phyloP scores from a whole-genome alignment of 2,888 invertebrate genomes.

The Polylopha cassiicola region DNA sequence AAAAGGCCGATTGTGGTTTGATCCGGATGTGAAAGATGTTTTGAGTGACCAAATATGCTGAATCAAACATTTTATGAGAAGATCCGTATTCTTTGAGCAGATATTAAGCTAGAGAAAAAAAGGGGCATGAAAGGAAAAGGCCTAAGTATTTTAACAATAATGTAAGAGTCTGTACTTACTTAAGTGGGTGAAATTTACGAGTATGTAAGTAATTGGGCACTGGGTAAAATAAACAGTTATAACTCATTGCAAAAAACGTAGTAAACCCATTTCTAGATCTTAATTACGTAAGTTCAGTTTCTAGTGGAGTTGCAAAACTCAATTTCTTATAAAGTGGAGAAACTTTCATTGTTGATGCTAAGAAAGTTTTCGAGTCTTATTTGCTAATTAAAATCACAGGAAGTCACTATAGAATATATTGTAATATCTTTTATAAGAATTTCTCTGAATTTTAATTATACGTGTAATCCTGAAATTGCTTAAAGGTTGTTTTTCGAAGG shows the following conservation, averaged over 20 bases:
- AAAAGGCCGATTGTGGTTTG: conserved; percentile 44
- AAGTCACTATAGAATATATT: conserved; percentile 3
- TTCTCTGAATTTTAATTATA: too few relatives aligned
- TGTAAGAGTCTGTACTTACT: too few relatives aligned
- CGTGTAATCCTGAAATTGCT: not conserved
- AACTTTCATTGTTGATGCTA: conserved; percentile 28
- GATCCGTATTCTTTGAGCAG: conserved; percentile 3
- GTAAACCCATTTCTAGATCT: conserved; percentile 16
- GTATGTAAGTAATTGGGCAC: too few relatives aligned
- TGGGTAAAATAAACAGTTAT: too few relatives aligned
- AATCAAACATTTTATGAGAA: conserved; percentile 17
- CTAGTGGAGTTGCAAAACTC: conserved; percentile 32
- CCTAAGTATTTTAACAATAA: too few relatives aligned
- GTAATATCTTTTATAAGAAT: too few relatives aligned
- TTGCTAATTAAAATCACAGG: conserved; percentile 27
- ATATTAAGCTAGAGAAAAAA: conserved; percentile 5
- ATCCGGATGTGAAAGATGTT: conserved; percentile 31
- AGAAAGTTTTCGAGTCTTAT: conserved; percentile 29
- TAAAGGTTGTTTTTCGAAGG: conserved; percentile 3
- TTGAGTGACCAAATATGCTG: conserved; percentile 24
- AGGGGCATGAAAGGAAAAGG: too few relatives aligned
- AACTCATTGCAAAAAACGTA: conserved; percentile 9
- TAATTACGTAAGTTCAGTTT: conserved; percentile 25
- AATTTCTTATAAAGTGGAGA: conserved; percentile 31
- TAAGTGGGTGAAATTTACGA: too few relatives aligned